These are phyloP conservation scores for Aspidoscelis tigris DNA, from an alignment of 2,113 vertebrate species.

Conservation along the genomic window DNA sequence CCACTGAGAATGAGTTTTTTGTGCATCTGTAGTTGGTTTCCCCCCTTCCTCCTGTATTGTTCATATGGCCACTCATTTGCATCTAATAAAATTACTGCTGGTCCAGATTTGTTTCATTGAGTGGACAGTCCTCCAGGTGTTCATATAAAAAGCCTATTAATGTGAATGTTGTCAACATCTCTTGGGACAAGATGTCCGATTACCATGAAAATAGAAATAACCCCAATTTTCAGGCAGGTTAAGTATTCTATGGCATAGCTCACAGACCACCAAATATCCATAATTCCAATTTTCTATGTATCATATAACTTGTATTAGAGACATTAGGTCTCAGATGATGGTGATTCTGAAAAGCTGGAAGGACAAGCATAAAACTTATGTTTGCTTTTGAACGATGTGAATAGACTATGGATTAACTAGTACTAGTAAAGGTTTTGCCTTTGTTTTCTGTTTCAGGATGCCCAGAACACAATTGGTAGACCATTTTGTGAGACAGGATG, in stretches of 20 bases:
- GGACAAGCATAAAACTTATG: constrained; percentile 33
- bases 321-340: constrained; percentile 31
- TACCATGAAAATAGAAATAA: constrained; percentile 62
- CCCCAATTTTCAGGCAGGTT: constrained; percentile 53
- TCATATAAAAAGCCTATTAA: constrained; percentile 61
- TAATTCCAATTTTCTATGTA: constrained; percentile 49
- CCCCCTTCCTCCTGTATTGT: constrained; percentile 32
- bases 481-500: too few species aligned
- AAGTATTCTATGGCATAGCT: constrained; percentile 42
- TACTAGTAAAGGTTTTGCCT: too few species aligned
- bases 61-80: constrained; percentile 51
- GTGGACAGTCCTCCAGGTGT: constrained; percentile 44
- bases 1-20: constrained; percentile 21
- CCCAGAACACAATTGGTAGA: too few species aligned
- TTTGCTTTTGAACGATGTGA: constrained; percentile 35
- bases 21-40: not conserved
- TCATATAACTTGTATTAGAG: constrained; percentile 38
- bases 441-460: too few species aligned
- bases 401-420: constrained; percentile 32
- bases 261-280: constrained; percentile 49
- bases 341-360: not conserved
- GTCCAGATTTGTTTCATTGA: constrained; percentile 47
- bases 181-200: constrained; percentile 57
- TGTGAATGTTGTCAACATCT: constrained; percentile 39
- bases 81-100: constrained; percentile 55